A percentile compares a stretch with the other conserved stretches of the same genome.
phyloP scores from a whole-genome alignment of 2,888 invertebrate genomes.

The Sympetrum striolatum region DNA sequence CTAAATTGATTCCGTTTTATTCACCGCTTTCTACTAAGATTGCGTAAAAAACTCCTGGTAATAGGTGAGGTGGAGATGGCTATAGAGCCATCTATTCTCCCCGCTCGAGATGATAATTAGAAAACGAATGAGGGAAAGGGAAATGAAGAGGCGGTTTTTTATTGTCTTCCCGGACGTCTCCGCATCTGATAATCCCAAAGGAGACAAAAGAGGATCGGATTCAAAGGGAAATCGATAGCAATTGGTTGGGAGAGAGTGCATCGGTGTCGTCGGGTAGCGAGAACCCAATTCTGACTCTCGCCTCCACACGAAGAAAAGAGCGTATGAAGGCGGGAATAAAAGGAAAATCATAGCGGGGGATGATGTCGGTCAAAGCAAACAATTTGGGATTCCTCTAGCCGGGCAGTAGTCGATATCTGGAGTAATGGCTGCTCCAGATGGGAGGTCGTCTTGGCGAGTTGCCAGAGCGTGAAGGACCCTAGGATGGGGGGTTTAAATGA shows the following conservation, averaged over 20 bases:
- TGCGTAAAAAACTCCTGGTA: too few relatives aligned
- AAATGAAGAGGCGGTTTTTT: neutral
- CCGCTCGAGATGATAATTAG: neutral
- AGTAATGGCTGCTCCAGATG: conserved; percentile 22
- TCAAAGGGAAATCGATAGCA: neutral
- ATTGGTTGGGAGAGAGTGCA: neutral
- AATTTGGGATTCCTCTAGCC: neutral
- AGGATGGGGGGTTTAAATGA: neutral
- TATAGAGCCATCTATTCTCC: neutral
- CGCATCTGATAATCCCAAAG: neutral
- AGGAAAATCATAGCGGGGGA: neutral
- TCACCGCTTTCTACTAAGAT: too few relatives aligned
- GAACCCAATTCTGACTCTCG: neutral
- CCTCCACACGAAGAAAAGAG: too few relatives aligned
- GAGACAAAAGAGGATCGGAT: neutral
- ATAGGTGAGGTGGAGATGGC: neutral
- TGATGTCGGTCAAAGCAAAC: conserved; percentile 29
- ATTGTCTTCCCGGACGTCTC: neutral
- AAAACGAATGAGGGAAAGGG: neutral
- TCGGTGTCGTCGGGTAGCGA: neutral
- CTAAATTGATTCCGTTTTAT: too few relatives aligned
- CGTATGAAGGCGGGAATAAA: neutral
- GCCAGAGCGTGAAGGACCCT: neutral
- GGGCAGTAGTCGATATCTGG: neutral
- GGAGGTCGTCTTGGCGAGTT: conserved; percentile 1